These are phyloP conservation scores for Gari tellinella DNA, from an alignment of 2,888 invertebrate species.

Conservation along the genomic window DNA sequence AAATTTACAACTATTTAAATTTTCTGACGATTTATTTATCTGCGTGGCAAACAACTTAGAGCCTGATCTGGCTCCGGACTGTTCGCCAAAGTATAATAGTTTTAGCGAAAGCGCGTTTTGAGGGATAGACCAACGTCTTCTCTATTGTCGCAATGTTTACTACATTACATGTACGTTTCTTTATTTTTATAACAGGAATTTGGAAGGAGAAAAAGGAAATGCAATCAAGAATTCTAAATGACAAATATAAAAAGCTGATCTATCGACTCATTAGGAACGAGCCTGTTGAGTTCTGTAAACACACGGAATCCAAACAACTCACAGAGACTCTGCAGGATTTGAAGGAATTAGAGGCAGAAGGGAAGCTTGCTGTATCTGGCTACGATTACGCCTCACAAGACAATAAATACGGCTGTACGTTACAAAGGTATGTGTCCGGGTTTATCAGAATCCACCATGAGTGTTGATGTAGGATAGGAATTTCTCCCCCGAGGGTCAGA, in stretches of 20 bases:
- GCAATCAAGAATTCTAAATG: conserved; percentile 44
- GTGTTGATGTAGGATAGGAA: no score
- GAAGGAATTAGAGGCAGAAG: conserved; percentile 54
- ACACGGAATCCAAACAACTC: conserved; percentile 52
- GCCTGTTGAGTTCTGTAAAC: conserved; percentile 37
- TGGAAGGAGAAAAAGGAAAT: conserved; percentile 48
- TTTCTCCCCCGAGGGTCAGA: no score
- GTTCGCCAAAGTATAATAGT: background rate
- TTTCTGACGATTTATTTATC: no score
- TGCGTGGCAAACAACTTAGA: no score
- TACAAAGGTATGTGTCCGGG: no score
- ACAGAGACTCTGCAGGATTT: conserved; percentile 58
- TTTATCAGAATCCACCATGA: no score
- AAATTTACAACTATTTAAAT: no score
- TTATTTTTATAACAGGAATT: conserved; percentile 16
- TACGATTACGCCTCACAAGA: no score
- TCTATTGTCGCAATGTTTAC: background rate
- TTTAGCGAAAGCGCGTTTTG: background rate
- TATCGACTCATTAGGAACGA: conserved; percentile 48
- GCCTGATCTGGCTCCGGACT: no score
- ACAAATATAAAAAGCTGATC: conserved; percentile 37
- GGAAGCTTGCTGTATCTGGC: conserved; percentile 54
- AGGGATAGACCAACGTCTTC: background rate
- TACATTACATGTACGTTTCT: background rate
- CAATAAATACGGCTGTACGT: no score